A percentile compares a stretch with the other conserved stretches of the same genome.
Evolutionary conservation across 2,113 vertebrate genomes (phyloP).

Genomic region (Phaetusa simplex): DNA sequence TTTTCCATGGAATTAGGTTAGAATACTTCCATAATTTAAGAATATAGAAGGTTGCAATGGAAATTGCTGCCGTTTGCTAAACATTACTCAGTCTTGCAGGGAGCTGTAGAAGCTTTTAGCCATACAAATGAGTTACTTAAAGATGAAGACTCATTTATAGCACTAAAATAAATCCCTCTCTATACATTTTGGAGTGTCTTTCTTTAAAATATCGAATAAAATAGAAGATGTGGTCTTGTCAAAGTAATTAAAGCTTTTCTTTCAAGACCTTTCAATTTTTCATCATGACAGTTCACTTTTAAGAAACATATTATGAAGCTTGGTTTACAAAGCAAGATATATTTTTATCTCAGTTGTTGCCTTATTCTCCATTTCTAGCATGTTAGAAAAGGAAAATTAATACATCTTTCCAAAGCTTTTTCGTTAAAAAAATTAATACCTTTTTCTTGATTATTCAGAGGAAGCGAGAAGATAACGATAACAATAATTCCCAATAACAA

Average conservation of each 20-base stretch:
- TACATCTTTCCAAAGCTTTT: slow-evolving; percentile 17
- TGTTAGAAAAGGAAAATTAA: slow-evolving; percentile 42
- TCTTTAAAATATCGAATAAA: not conserved
- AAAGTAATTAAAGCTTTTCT: slow-evolving; percentile 19
- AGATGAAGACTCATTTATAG: not conserved
- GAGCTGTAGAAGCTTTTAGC: not conserved
- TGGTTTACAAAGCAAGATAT: slow-evolving; percentile 42
- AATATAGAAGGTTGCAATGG: not conserved
- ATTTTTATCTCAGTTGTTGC: slow-evolving; percentile 60
- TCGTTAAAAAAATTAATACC: not conserved
- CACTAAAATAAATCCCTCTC: not conserved
- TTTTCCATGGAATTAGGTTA: not conserved
- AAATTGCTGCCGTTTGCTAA: slow-evolving; percentile 5
- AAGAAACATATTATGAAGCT: not conserved
- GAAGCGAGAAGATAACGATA: not conserved
- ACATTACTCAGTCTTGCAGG: not conserved
- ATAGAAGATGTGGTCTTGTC: not conserved
- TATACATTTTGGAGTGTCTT: not conserved
- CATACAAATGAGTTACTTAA: not conserved
- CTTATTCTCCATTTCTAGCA: slow-evolving; percentile 58
- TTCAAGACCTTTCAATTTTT: slow-evolving; percentile 30
- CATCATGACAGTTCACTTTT: slow-evolving; percentile 41
- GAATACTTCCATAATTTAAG: not conserved
- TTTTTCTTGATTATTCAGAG: not conserved
- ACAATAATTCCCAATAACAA: not conserved